A percentile compares a stretch with the other conserved stretches of the same genome.
Evolutionary conservation across 2,888 invertebrate species (phyloP).

Genomic region (Abrostola tripartita): DNA sequence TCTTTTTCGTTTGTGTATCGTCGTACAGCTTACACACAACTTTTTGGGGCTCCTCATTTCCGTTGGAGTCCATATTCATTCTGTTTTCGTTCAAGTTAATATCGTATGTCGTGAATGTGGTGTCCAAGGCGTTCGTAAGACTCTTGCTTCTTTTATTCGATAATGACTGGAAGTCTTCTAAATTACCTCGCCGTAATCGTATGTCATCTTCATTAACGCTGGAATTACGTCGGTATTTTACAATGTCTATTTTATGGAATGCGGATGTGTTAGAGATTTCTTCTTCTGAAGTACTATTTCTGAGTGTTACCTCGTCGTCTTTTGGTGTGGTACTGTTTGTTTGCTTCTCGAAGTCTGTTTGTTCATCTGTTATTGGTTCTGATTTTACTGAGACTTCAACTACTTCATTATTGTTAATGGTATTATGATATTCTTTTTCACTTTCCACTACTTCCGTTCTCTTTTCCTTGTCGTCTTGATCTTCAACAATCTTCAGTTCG

Average conservation of each 20-base stretch:
- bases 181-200: conserved; percentile 78
- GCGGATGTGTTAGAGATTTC: conserved; percentile 71
- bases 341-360: conserved; percentile 41
- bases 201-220: conserved; percentile 85
- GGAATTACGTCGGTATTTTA: conserved; percentile 81
- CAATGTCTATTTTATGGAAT: conserved; percentile 81
- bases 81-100: conserved; percentile 78
- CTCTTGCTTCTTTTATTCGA: conserved; percentile 83
- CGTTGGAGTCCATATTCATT: conserved; percentile 70
- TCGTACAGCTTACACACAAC: conserved; percentile 82
- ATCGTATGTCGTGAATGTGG: conserved; percentile 75
- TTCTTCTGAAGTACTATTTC: conserved; percentile 69
- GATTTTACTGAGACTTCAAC: conserved; percentile 25
- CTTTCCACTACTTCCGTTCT: conserved; percentile 26
- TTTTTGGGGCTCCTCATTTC: conserved; percentile 78
- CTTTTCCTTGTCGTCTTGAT: conserved; percentile 70
- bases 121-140: conserved; percentile 74
- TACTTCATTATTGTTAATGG: conserved; percentile 31
- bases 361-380: conserved; percentile 26
- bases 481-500: conserved; percentile 86
- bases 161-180: conserved; percentile 80
- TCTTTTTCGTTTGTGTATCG: conserved; percentile 74
- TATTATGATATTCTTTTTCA: conserved; percentile 29
- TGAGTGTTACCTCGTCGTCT: conserved; percentile 51
- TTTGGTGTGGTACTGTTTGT: conserved; percentile 33